Base-by-base conservation (phyloP, 1,140 invertebrate species). In the Drosophila sp. region DNA sequence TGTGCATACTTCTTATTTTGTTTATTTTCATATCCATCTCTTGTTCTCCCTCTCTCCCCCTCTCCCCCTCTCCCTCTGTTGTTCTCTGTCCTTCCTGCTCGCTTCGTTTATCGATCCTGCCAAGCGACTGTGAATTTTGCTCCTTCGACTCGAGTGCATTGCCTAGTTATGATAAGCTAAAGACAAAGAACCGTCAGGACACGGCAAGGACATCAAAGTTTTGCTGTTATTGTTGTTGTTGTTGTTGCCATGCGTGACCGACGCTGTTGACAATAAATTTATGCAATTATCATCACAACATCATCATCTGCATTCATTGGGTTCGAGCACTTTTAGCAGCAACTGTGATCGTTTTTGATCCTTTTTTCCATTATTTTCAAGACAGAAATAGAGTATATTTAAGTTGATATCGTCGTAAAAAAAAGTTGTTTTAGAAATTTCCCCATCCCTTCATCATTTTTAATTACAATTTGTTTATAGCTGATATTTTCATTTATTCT, bases 251-350 rank as follows among this genome's bases (percentile, higher is more conserved):
- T 71, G 80, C 80, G 80, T 83, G 80, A 84, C 80, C 59, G 38
- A 34, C 58, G 46, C 61, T 59, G 61, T 76, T 73, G 72, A 79
- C 72, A 76, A 84, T 83, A 83, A 83, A 80, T 80, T 73, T 76
- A 67, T 79, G 76, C 56, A 72, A 77, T 79, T 71, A 77, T 58
- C 59, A 78, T 67, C 45, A 78, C 45, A 78, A 65, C 48, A 77
- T 53, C 66, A 82, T 72, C 63, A 81, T 62, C 50, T 29, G 50
- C 67, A 46, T 29, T 69, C 32, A 56, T 36, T 65, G 54, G 51
- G 29, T 21, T 36, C 41, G 54, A 32, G 25, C 51, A 59, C 53
- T 67, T 59, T 67, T 50, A 18, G 67, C 67, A 41, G 53, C 69
- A 41, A 65, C 61, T 64, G 50, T 65, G 36, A 38, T n/a, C 41